A percentile compares a stretch with the other conserved stretches of the same genome.
Evolutionary conservation across 2,113 vertebrate species (phyloP).

Genomic region (Bos taurus): DNA sequence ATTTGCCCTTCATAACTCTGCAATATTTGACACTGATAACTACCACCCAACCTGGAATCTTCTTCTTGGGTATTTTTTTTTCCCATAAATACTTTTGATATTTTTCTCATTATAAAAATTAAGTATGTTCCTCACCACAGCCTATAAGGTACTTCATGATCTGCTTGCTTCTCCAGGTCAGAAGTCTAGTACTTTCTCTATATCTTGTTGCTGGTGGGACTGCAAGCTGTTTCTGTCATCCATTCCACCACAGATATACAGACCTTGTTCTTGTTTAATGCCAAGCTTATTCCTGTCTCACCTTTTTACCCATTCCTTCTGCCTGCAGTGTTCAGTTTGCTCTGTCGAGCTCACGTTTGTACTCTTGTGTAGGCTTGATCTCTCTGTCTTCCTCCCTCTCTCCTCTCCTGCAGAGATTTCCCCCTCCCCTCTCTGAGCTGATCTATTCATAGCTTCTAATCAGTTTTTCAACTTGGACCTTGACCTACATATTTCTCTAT

Average conservation of each 20-base stretch:
- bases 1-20: background rate
- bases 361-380: background rate
- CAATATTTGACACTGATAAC: background rate
- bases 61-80: background rate
- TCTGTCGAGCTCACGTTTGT: background rate
- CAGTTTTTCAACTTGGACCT: background rate
- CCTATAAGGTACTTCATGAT: background rate
- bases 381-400: too few species aligned
- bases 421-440: background rate
- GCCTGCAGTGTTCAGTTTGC: background rate
- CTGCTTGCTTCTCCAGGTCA: background rate
- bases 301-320: background rate
- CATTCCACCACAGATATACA: background rate
- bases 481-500: background rate
- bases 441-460: background rate
- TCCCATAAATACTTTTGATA: background rate
- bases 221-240: background rate
- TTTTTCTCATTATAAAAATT: background rate
- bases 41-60: background rate
- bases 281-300: background rate
- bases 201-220: background rate
- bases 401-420: background rate
- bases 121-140: background rate
- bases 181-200: background rate
- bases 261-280: background rate